These are phyloP conservation scores for Enteromius thamalakanensis DNA, from an alignment of 2,797 vertebrate genomes.

Conservation along the genomic window DNA sequence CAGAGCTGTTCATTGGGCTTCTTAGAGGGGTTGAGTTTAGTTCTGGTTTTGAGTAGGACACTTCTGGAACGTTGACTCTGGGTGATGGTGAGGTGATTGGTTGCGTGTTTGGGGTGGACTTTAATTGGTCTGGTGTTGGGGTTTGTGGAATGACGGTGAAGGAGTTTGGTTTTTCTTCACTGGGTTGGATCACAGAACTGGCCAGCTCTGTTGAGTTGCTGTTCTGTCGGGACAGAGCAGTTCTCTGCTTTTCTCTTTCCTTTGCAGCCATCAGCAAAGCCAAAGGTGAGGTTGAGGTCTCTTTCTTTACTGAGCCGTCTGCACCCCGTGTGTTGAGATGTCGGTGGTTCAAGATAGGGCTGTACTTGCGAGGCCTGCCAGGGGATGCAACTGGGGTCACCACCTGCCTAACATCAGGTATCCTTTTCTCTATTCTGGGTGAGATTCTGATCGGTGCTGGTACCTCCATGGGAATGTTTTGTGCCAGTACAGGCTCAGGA, in stretches of 20 bases:
- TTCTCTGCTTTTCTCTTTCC: conserved; percentile 73
- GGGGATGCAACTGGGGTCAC: conserved; percentile 41
- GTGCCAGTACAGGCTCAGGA: conserved; percentile 37
- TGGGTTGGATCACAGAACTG: conserved; percentile 59
- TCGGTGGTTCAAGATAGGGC: conserved; percentile 72
- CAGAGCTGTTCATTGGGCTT: not conserved
- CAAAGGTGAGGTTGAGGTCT: conserved; percentile 71
- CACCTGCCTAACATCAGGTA: conserved; percentile 45
- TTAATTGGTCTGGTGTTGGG: conserved; percentile 54
- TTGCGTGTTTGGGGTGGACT: not conserved
- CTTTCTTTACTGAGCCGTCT: conserved; percentile 60
- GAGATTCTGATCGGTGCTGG: conserved; percentile 45
- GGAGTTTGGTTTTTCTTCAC: conserved; percentile 65
- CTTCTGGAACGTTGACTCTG: conserved; percentile 41
- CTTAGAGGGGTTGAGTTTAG: not conserved
- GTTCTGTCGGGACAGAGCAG: conserved; percentile 61
- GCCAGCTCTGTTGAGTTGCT: conserved; percentile 57
- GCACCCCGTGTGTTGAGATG: conserved; percentile 63
- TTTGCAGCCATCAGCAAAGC: conserved; percentile 80
- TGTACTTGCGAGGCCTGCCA: conserved; percentile 60
- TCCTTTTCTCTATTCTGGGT: conserved; percentile 58
- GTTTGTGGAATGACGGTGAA: conserved; percentile 62
- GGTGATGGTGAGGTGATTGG: conserved; percentile 11
- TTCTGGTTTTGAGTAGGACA: conserved; percentile 35
- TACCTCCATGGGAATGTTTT: conserved; percentile 49